Evolutionary conservation across 2,888 invertebrate species (phyloP), one percentile per base, ranked within the genome.

Genomic region (Alitta virens): DNA sequence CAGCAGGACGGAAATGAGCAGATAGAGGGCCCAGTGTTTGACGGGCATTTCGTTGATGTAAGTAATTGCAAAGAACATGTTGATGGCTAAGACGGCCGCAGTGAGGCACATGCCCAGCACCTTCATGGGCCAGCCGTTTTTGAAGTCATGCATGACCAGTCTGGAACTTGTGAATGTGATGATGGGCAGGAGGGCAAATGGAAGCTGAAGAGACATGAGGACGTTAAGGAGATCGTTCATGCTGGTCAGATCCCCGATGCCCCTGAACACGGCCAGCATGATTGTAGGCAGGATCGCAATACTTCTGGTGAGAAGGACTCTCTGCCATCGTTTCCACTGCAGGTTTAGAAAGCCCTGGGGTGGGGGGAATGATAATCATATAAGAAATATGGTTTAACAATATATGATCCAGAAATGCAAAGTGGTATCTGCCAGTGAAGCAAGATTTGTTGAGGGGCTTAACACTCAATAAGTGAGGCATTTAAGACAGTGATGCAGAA

Each of bases 141-240:
- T 87, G 80, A 93, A 94, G 72, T 90, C 89, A 40, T 90, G 90
- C 93, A 94, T 94, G 52, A 94, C 88, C 52, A 86, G 84, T 2
- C 83, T 80, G 70, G 89, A 89, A 61, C 91, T 90, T 0, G 93
- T 92, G 76, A 94, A 92, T 0, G 92, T 91, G 62, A 94, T 88
- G 1, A 91, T 89, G 5, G 94, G 93, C 64, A 94, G 85, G 2
- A 90, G 87, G 1, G 94, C 94, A 78, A 94, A 94, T 0, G 94
- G 94, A 67, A 94, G 83, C 79, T 92, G 92, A 25, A 93, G 83
- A 69, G 90, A 89, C 91, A 92, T 92, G 14, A 93, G 86, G 0
- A 91, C 91, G 81, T 94, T 94, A 43, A 94, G 83, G 40, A 90
- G 83, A 77, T 93, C 92, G 80, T 94, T 94, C 90, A 94, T 89